phyloP scores from a whole-genome alignment of 2,113 vertebrate species.

The Gnathonemus echidnorhynchus region DNA sequence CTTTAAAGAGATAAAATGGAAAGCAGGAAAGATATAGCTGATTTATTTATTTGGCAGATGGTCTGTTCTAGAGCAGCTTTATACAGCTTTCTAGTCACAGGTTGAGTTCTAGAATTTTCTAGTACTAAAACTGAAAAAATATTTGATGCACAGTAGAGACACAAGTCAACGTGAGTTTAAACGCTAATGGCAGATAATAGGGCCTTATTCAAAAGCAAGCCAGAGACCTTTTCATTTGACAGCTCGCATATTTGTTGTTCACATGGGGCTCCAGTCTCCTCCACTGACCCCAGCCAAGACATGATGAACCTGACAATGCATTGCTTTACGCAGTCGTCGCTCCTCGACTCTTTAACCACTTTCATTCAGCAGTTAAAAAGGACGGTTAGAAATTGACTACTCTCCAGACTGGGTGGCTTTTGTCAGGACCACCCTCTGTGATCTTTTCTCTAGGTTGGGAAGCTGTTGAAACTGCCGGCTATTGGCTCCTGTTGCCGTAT shows the following conservation, averaged over 20 bases:
- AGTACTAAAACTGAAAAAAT: neutral
- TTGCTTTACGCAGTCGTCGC: neutral
- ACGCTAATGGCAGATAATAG: neutral
- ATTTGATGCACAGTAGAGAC: neutral
- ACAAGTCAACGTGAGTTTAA: neutral
- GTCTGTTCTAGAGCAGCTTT: neutral
- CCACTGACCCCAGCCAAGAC: neutral
- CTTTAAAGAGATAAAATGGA: conserved; percentile 45
- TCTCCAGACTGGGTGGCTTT: neutral
- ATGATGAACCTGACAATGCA: neutral
- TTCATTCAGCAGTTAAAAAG: neutral
- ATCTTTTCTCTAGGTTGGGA: neutral
- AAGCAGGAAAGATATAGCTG: conserved; percentile 20
- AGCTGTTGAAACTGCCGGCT: conserved; percentile 1
- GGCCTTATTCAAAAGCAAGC: neutral
- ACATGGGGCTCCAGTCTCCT: neutral
- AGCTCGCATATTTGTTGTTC: neutral
- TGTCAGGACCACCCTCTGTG: conserved; percentile 2
- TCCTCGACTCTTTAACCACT: neutral
- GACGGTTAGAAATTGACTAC: neutral
- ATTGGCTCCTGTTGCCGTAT: conserved; percentile 1
- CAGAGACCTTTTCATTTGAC: neutral
- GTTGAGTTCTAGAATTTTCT: neutral
- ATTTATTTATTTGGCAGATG: neutral
- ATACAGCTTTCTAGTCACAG: neutral